These are phyloP conservation scores for Sceloporus undulatus DNA, from an alignment of 2,113 vertebrate species.

Conservation along the genomic window DNA sequence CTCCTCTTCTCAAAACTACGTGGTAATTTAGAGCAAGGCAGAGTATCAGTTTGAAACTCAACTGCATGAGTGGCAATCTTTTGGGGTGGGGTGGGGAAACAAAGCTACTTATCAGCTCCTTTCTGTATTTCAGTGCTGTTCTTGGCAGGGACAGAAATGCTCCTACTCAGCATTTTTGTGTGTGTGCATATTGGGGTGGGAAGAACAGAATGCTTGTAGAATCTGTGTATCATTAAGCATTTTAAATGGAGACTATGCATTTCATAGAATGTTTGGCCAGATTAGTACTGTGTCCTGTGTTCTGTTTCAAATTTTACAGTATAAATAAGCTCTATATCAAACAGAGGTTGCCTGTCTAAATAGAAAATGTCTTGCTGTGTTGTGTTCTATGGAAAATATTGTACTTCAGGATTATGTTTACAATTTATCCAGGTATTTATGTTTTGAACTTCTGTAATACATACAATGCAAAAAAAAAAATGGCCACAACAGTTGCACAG, in stretches of 20 bases:
- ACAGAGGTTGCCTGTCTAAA: constrained; percentile 87
- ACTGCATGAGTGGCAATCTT: constrained; percentile 90
- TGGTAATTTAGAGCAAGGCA: constrained; percentile 85
- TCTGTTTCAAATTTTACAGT: constrained; percentile 91
- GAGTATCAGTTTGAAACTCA: constrained; percentile 75
- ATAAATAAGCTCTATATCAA: constrained; percentile 93
- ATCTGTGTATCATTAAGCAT: constrained; percentile 72
- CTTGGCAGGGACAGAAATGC: constrained; percentile 82
- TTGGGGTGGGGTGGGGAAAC: constrained; percentile 76
- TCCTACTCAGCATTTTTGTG: constrained; percentile 73
- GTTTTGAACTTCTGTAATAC: constrained; percentile 86
- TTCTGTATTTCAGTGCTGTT: constrained; percentile 78
- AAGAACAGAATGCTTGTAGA: constrained; percentile 81
- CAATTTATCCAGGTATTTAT: constrained; percentile 87
- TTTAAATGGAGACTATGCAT: constrained; percentile 89
- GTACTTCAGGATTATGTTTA: constrained; percentile 92
- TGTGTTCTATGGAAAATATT: constrained; percentile 85
- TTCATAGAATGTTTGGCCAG: constrained; percentile 88
- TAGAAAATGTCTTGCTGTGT: constrained; percentile 90
- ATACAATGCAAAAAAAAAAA: constrained; percentile 82
- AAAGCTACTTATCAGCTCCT: constrained; percentile 73
- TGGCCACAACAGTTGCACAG: constrained; percentile 86
- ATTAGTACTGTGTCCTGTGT: constrained; percentile 89
- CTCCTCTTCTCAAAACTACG: constrained; percentile 83
- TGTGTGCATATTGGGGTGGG: constrained; percentile 37